phyloP scores from a whole-genome alignment of 2,888 invertebrate genomes.

The Trissonchulus latispiculum region DNA sequence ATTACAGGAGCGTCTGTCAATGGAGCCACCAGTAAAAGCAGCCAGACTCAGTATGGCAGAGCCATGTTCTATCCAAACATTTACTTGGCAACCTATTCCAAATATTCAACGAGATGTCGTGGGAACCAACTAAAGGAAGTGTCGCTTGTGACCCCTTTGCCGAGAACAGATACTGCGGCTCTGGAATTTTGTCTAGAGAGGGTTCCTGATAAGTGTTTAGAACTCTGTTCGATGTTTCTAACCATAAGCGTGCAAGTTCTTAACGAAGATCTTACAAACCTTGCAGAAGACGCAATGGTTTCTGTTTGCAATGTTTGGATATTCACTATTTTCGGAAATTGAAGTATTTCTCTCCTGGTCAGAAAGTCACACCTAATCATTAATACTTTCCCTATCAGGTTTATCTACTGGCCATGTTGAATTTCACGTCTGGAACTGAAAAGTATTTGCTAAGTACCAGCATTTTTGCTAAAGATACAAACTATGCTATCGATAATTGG shows the following conservation, averaged over 20 bases:
- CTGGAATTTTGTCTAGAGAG: too few relatives aligned
- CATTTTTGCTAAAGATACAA: background rate
- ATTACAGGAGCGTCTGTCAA: too few relatives aligned
- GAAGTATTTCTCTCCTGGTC: background rate
- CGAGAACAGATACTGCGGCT: too few relatives aligned
- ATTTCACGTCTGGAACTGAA: background rate
- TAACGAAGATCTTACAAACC: background rate
- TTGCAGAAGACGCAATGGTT: background rate
- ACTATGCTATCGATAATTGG: background rate
- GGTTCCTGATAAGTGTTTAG: conserved; percentile 1
- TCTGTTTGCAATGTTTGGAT: background rate
- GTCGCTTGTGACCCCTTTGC: too few relatives aligned
- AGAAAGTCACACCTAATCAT: conserved; percentile 1
- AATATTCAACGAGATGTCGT: too few relatives aligned
- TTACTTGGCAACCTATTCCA: too few relatives aligned
- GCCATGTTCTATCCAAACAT: too few relatives aligned
- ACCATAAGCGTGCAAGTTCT: background rate
- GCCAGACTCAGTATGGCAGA: too few relatives aligned
- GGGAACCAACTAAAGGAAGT: too few relatives aligned
- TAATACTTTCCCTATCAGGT: background rate
- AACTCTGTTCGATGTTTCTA: conserved; percentile 1
- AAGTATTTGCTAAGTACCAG: background rate
- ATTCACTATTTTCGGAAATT: conserved; percentile 3
- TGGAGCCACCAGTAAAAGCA: too few relatives aligned
- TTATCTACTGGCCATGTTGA: background rate